These are phyloP conservation scores for Mastacembelus armatus DNA, from an alignment of 2,797 vertebrate genomes.

Conservation along the genomic window DNA sequence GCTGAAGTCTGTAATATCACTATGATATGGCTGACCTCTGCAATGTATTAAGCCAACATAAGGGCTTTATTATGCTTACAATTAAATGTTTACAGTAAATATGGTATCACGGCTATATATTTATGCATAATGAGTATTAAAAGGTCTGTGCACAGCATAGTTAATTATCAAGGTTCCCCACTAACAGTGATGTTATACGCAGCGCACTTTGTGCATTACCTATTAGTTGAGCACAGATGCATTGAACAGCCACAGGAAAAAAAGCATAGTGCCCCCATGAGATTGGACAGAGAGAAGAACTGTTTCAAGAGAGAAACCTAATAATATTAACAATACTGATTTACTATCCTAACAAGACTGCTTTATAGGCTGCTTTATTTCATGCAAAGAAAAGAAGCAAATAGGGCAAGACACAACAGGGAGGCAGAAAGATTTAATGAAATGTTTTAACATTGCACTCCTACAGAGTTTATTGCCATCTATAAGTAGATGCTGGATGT, in stretches of 20 bases:
- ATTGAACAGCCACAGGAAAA: slow-evolving; percentile 53
- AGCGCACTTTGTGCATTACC: slow-evolving; percentile 22
- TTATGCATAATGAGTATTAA: slow-evolving; percentile 4
- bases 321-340: slow-evolving; percentile 61
- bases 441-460: slow-evolving; percentile 59
- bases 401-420: slow-evolving; percentile 19
- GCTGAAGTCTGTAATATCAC: slow-evolving; percentile 5
- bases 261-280: slow-evolving; percentile 51
- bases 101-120: slow-evolving; percentile 1
- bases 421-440: slow-evolving; percentile 54
- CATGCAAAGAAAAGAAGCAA: slow-evolving; percentile 35
- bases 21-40: slow-evolving; percentile 4
- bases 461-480: slow-evolving; percentile 63
- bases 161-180: slow-evolving; percentile 53
- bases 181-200: slow-evolving; percentile 60
- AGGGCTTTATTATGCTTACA: slow-evolving; percentile 1
- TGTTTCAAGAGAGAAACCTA: slow-evolving; percentile 34
- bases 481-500: slow-evolving; percentile 58
- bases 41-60: slow-evolving; percentile 5
- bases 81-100: background rate
- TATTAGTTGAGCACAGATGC: slow-evolving; percentile 60
- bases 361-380: slow-evolving; percentile 55
- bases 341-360: slow-evolving; percentile 53
- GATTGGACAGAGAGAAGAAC: slow-evolving; percentile 31
- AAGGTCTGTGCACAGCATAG: slow-evolving; percentile 23